Base-by-base conservation (phyloP, 2,113 vertebrate genomes). In the Myotis brandtii region DNA sequence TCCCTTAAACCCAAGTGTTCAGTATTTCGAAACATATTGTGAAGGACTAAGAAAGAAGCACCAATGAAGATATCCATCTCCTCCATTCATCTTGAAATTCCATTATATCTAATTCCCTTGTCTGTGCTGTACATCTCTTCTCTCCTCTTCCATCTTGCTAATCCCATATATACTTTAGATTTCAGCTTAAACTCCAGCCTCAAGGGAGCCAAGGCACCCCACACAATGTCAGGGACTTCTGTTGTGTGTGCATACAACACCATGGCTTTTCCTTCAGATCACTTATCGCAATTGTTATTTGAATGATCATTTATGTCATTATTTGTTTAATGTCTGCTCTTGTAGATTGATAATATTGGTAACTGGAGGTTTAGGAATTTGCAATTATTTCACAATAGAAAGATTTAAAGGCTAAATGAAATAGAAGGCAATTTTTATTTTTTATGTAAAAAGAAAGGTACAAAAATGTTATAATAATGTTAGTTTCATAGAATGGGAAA, bases 341-440 rank as follows among this genome's bases (percentile, higher is more conserved):
- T 83, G 23, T 46, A 52, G 40, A 64, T 70, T 50, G 79, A 20
- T 66, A 93, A 94, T 77, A 77, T 3, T 79, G 54, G 27, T 16
- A 62, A 90, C 11, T 75, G 5, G 3, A 94, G 21, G 75, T 92
- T 73, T 66, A 86, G 43, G 77, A 83, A 89, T 97, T 86, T 95
- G 32, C 67, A 88, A 54, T 77, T 86, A 90, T 64, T 95, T 90
- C 52, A 90, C 67, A 69, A 32, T n/a, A 54, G 52, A 88, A 85
- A 76, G 16, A 56, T 30, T 92, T 89, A 81, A 91, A 86, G n/a
- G 0, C 30, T 83, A 50, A 75, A 75, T 96, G 48, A 89, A 89
- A 86, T 37, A 89, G 62, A 67, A 69, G 2, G 3, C 27, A 70
- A 54, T 48, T 81, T 87, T 92, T 69, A 85, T 88, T 21, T 75